Base-by-base conservation (phyloP, 2,113 vertebrate species). In the Pleuronectes platessa region DNA sequence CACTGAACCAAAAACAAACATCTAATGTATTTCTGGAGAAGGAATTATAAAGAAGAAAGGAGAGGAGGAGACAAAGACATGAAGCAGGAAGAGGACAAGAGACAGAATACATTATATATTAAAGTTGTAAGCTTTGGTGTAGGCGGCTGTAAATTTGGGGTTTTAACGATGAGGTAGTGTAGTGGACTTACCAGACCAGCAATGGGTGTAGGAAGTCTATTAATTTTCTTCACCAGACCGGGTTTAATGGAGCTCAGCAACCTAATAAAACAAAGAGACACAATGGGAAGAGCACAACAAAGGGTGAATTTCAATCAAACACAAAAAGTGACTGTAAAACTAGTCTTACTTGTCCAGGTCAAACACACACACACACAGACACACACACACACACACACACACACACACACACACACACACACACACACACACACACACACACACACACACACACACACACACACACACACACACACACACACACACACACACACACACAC, bases 191-290 rank as follows among this genome's bases (percentile, higher is more conserved):
- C 98, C 95, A 97, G 93, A 79, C 96, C 97, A 85, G 97, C 97
- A 83, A 98, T 95, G 63, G 97, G 98, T 68, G 97, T 97, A 2
- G 95, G 94, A 75, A 97, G 94, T 92, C 97, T 95, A 89, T 98
- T 99, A 92, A 98, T 97, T 94, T 99, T 99, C 94, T 96, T 98
- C 87, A 99, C 95, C 88, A 97, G 91, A 84, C 96, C 96, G 0
- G 97, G 97, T 88, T 96, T 98, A 93, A 99, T 97, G 14, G 95
- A 95, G 90, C 96, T 99, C 93, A 99, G 93, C 90, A 99, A 95
- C 94, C 98, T 98, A 92, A 89, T 82, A 79, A 76, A 59, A 78
- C 26, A 63, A 74, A 59, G 76, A 27, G 62, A 6, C 2, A 53
- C 3, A 35, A 4, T 8, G 15, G 17, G 47, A 6, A 7, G 47